Evolutionary conservation across 2,113 vertebrate species (phyloP), one percentile per base, ranked within the genome.

Genomic region (Otus sunia): DNA sequence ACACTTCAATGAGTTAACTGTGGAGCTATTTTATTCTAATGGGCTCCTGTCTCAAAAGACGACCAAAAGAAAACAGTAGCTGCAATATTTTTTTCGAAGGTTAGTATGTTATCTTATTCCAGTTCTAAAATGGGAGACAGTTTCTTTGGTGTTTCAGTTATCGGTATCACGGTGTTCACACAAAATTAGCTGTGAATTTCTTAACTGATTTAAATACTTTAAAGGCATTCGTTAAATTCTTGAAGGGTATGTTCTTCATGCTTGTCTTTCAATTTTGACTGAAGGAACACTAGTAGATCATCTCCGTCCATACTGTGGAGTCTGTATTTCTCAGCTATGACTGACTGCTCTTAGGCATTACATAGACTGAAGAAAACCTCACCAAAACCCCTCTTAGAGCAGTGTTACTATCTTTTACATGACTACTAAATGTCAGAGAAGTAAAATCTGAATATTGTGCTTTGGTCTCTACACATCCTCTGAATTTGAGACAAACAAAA

Each of bases 181-280:
- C 8, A 71, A 39, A 90, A 63, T 63, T 37, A 78, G 73, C 45
- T n/a, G 10, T 39, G 17, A 86, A 66, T 56, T 64, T 49, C 76
- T 90, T 21, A 47, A 47, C 19, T 47, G 32, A 43, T 71, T 88
- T 78, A 94, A 85, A 60, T 47, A 43, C 22, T 78, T 94, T 90
- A 53, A 92, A 93, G 87, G 12, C 34, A 75, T 77, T 74, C 19
- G 34, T 49, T 64, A 60, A 56, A 27, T 20, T 86, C 14, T 91
- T 26, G 67, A 81, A 63, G n/a, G 32, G 17, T 66, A 22, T 18
- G 19, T 68, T 91, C 39, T 81, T 60, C 22, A 47, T 23, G 25
- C 6, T 78, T 87, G 27, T 56, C 60, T 96, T 94, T 94, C 45
- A 71, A 1, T 94, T 96, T 95, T 94, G 22, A 62, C 71, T 56